Evolutionary conservation across 2,888 invertebrate species (phyloP).

Genomic region (Ormyrus labotus): DNA sequence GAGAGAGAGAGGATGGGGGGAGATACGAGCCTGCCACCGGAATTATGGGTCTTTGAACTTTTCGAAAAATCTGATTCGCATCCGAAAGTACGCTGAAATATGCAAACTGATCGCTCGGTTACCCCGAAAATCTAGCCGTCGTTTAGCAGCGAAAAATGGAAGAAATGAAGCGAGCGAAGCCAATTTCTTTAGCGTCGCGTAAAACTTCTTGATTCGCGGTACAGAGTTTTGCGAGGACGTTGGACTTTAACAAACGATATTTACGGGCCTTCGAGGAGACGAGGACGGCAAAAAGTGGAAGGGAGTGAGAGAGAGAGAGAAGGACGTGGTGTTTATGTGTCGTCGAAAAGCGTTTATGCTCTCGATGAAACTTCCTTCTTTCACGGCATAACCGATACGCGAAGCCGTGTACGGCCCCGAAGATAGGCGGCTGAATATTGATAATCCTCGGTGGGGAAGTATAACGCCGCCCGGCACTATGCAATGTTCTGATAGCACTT

Average conservation of each 20-base stretch:
- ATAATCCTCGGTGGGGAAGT: slow-evolving; percentile 50
- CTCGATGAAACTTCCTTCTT: slow-evolving; percentile 57
- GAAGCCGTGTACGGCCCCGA: slow-evolving; percentile 16
- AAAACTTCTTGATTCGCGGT: neutral
- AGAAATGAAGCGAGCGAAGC: neutral
- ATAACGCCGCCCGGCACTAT: slow-evolving; percentile 32
- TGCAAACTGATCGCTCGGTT: neutral
- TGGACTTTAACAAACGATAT: neutral
- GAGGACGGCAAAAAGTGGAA: neutral
- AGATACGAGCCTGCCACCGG: slow-evolving; percentile 23
- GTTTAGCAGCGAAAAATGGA: no score
- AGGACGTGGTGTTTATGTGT: slow-evolving; percentile 48
- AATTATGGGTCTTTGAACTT: slow-evolving; percentile 51
- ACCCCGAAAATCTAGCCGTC: neutral
- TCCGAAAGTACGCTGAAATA: neutral
- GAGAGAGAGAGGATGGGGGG: neutral
- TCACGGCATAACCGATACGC: slow-evolving; percentile 53
- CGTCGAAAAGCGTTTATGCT: slow-evolving; percentile 54
- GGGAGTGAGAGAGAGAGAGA: neutral
- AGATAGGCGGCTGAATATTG: slow-evolving; percentile 58
- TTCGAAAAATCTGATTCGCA: slow-evolving; percentile 26
- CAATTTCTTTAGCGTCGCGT: slow-evolving; percentile 21
- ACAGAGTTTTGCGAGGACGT: neutral
- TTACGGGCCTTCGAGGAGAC: slow-evolving; percentile 22
- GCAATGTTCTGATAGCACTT: slow-evolving; percentile 56